phyloP scores from a whole-genome alignment of 2,888 invertebrate genomes.

The Drosophila kambysellisi region DNA sequence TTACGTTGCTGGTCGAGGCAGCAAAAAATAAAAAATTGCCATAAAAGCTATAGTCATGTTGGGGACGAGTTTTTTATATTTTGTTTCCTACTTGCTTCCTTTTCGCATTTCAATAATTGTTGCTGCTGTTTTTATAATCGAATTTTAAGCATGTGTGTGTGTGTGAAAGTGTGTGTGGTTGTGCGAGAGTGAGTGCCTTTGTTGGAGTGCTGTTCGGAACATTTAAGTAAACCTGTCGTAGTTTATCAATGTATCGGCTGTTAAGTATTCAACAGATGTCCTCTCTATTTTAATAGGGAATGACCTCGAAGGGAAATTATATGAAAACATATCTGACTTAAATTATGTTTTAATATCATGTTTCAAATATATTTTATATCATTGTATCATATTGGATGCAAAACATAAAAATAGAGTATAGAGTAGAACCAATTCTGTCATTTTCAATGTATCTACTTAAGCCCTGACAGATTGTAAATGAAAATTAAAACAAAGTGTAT shows the following conservation, averaged over 20 bases:
- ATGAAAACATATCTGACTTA: not conserved
- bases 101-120: slow-evolving; percentile 57
- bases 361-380: not conserved
- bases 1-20: slow-evolving; percentile 56
- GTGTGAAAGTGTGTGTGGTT: slow-evolving; percentile 11
- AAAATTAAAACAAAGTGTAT: not conserved
- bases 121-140: slow-evolving; percentile 65
- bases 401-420: not conserved
- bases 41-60: slow-evolving; percentile 62
- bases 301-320: not conserved
- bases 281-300: not conserved
- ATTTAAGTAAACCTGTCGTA: slow-evolving; percentile 63
- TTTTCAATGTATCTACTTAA: not conserved
- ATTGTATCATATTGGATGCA: not conserved
- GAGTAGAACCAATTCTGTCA: not conserved
- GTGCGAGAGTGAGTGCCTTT: slow-evolving; percentile 8
- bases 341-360: too few relatives aligned
- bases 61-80: slow-evolving; percentile 35
- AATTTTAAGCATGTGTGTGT: slow-evolving; percentile 59
- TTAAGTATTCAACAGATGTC: slow-evolving; percentile 29
- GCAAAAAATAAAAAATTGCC: slow-evolving; percentile 25
- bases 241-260: slow-evolving; percentile 44
- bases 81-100: slow-evolving; percentile 31
- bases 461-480: not conserved
- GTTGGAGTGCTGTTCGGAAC: slow-evolving; percentile 20